Evolutionary conservation across 2,113 vertebrate species (phyloP).

Genomic region (Euleptes europaea): DNA sequence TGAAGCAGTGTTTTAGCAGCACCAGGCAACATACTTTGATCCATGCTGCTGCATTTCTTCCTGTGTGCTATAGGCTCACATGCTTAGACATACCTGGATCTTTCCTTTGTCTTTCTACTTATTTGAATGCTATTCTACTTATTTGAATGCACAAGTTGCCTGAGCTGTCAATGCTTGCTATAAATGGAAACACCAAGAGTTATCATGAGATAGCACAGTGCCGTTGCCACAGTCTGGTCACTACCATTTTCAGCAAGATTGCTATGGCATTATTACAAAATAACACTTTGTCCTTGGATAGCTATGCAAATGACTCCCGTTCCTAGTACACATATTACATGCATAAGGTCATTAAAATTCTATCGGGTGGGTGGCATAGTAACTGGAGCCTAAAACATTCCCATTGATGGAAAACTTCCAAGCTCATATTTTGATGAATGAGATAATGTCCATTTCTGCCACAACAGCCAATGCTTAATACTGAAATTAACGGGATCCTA

Average conservation of each 20-base stretch:
- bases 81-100: not conserved
- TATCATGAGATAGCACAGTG: conserved; percentile 52
- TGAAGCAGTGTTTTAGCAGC: too few relatives aligned
- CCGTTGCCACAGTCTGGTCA: conserved; percentile 47
- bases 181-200: conserved; percentile 17
- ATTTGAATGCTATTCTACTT: conserved; percentile 21
- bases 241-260: conserved; percentile 32
- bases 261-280: conserved; percentile 60
- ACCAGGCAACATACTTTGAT: not conserved
- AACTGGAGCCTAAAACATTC: conserved; percentile 20
- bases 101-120: not conserved
- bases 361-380: not conserved
- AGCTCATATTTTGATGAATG: not conserved
- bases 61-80: not conserved
- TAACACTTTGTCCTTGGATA: conserved; percentile 59
- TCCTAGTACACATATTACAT: not conserved
- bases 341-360: conserved; percentile 9
- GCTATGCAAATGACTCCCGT: conserved; percentile 43
- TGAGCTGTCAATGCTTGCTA: conserved; percentile 31
- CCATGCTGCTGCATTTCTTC: not conserved
- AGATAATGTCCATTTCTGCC: not conserved
- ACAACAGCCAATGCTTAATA: not conserved
- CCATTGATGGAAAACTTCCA: conserved; percentile 9
- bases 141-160: conserved; percentile 20
- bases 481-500: conserved; percentile 19